Percentiles rank a stretch among this genome's conserved stretches.
Evolutionary conservation across 2,888 invertebrate genomes (phyloP).

Genomic region (Ennomos erosarius): DNA sequence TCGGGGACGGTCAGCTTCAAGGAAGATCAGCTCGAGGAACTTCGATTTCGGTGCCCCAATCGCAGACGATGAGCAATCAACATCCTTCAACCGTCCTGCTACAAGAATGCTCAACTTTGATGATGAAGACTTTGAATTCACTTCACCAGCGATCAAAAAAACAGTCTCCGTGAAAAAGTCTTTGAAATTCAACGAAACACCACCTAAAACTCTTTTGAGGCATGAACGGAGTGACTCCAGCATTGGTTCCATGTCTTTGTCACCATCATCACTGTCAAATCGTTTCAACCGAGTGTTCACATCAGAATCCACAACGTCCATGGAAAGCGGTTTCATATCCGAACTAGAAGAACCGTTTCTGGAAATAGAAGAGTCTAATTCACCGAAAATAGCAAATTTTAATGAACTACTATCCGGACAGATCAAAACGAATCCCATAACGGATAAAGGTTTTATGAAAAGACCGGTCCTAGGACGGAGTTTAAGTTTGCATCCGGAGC

Average conservation of each 20-base stretch:
- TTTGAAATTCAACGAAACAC: slow-evolving; percentile 70
- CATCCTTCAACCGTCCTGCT: slow-evolving; percentile 72
- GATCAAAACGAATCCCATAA: slow-evolving; percentile 62
- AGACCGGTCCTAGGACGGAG: slow-evolving; percentile 61
- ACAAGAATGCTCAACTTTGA: slow-evolving; percentile 76
- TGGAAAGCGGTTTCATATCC: slow-evolving; percentile 79
- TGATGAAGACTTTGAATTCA: slow-evolving; percentile 73
- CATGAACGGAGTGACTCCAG: slow-evolving; percentile 70
- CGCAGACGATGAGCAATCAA: slow-evolving; percentile 69
- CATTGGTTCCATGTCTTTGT: slow-evolving; percentile 62
- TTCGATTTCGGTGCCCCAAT: slow-evolving; percentile 79
- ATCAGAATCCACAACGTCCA: slow-evolving; percentile 70
- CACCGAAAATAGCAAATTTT: slow-evolving; percentile 74
- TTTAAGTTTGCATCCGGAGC: slow-evolving; percentile 66
- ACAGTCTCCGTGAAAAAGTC: slow-evolving; percentile 69
- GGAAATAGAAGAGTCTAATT: slow-evolving; percentile 73
- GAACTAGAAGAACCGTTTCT: slow-evolving; percentile 76
- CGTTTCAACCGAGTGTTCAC: slow-evolving; percentile 58
- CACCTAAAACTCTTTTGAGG: slow-evolving; percentile 53
- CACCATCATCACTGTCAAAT: slow-evolving; percentile 52
- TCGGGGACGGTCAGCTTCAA: slow-evolving; percentile 58
- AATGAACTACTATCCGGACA: slow-evolving; percentile 68
- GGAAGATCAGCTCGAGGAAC: slow-evolving; percentile 66
- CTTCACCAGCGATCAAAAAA: slow-evolving; percentile 66
- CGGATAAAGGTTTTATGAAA: slow-evolving; percentile 51